Conservation (phyloP, 1,140 invertebrate genomes). For the Bombus huntii region DNA sequence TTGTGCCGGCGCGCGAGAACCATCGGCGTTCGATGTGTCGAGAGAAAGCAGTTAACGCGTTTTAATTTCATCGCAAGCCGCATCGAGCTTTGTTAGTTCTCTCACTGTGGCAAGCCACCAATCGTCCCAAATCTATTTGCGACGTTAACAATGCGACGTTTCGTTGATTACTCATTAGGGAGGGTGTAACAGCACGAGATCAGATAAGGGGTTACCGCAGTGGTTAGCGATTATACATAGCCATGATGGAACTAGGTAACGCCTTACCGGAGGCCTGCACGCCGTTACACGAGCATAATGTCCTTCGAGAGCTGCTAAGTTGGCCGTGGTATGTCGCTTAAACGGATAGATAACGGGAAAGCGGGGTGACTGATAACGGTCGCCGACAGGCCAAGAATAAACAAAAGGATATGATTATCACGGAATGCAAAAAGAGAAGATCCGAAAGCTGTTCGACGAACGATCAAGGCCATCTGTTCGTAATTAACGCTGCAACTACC, state of each 20-base stretch:
- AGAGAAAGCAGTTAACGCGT: background rate
- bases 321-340: background rate
- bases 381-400: too few species aligned
- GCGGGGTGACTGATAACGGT: background rate
- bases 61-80: background rate
- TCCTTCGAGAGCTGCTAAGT: slow-evolving; percentile 24
- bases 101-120: background rate
- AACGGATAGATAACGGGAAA: background rate
- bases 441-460: background rate
- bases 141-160: slow-evolving; percentile 10
- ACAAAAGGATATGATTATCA: too few species aligned
- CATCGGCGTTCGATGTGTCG: too few species aligned
- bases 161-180: slow-evolving; percentile 16
- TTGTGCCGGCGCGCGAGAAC: background rate
- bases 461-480: background rate
- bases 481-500: background rate
- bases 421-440: background rate
- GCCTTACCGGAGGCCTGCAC: background rate
- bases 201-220: slow-evolving; percentile 34
- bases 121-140: slow-evolving; percentile 13
- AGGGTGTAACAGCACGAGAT: background rate
- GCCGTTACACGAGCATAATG: slow-evolving; percentile 9
- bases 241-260: slow-evolving; percentile 16
- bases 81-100: too few species aligned
- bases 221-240: slow-evolving; percentile 30